These are phyloP conservation scores for Fringilla coelebs DNA, from an alignment of 2,797 vertebrate genomes.

Conservation along the genomic window DNA sequence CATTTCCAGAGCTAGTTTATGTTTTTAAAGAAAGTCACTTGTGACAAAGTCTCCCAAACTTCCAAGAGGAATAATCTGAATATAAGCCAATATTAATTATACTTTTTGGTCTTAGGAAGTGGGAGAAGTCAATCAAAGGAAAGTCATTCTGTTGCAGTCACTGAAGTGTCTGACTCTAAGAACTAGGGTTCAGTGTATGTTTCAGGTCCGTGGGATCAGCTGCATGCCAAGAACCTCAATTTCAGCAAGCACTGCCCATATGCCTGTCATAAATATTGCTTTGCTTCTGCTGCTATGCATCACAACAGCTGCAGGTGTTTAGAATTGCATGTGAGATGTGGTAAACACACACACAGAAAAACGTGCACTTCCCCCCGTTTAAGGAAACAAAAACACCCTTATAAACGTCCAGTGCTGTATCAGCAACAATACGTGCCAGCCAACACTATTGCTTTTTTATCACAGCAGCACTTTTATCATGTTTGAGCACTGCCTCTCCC, in stretches of 20 bases:
- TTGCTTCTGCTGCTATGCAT: background rate
- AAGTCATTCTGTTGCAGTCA: background rate
- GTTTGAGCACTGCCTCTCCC: background rate
- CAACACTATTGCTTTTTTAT: background rate
- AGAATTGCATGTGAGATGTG: background rate
- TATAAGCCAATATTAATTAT: background rate
- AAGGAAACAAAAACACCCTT: background rate
- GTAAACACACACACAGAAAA: background rate
- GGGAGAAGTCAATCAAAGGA: background rate
- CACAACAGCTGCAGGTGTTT: background rate
- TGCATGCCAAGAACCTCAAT: background rate
- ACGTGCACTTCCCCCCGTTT: background rate
- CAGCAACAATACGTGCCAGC: background rate
- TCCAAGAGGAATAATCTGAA: background rate
- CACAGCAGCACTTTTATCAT: background rate
- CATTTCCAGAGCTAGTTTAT: background rate
- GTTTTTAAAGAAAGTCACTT: background rate
- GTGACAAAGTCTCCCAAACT: background rate
- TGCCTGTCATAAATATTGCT: background rate
- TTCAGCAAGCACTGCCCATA: background rate
- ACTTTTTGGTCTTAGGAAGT: background rate
- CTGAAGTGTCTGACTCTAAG: background rate
- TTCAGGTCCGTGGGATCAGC: background rate
- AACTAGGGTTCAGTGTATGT: background rate
- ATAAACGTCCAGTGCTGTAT: background rate